Evolutionary conservation across 2,888 invertebrate species (phyloP).

Genomic region (Orthosia incerta): DNA sequence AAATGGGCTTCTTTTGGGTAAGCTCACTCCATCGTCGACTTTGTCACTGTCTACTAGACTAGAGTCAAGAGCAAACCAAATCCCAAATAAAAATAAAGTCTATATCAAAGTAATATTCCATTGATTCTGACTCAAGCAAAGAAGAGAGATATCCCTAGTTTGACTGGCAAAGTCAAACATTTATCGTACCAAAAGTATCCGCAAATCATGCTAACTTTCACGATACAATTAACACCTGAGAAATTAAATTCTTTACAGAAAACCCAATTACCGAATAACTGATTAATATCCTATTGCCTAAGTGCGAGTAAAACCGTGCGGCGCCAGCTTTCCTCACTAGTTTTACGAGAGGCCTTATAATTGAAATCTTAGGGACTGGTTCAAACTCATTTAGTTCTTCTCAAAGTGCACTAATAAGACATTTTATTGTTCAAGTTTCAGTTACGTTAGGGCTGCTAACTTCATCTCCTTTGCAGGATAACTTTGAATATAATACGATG

Average conservation of each 20-base stretch:
- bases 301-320: background rate
- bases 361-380: constrained; percentile 46
- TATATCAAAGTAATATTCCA: too few relatives aligned
- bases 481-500: too few relatives aligned
- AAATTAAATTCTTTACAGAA: background rate
- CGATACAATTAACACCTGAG: background rate
- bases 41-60: too few relatives aligned
- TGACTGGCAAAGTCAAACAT: background rate
- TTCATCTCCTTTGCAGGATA: background rate
- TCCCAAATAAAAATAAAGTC: too few relatives aligned
- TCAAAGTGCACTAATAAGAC: constrained; percentile 47
- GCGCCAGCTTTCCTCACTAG: constrained; percentile 20
- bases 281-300: background rate
- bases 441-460: constrained; percentile 24
- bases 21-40: too few relatives aligned
- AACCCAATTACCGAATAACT: too few relatives aligned
- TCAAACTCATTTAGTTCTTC: constrained; percentile 39
- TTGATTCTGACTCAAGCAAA: too few relatives aligned
- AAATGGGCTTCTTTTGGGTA: too few relatives aligned
- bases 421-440: constrained; percentile 56
- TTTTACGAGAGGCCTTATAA: constrained; percentile 29
- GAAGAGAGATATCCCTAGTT: background rate
- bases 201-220: too few relatives aligned
- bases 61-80: too few relatives aligned
- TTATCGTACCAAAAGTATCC: too few relatives aligned